Evolutionary conservation across 1,140 invertebrate species (phyloP).

Genomic region (Leptinotarsa undecemlineata): DNA sequence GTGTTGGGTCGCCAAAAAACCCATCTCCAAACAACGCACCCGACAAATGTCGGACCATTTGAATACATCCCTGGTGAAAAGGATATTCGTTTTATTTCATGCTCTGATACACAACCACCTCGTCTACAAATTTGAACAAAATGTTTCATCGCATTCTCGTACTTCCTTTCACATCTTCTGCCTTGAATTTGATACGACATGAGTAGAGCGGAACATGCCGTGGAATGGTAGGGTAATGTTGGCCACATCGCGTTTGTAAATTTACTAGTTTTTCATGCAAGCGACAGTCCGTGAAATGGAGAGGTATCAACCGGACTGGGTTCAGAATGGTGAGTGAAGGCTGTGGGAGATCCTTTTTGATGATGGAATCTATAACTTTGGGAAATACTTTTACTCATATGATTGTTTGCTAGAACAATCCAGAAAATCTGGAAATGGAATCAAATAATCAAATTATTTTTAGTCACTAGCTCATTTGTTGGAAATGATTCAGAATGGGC

Average conservation of each 20-base stretch:
- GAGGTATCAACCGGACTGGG: neutral
- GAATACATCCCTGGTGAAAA: neutral
- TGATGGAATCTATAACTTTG: no score
- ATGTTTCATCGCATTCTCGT: neutral
- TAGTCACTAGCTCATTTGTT: no score
- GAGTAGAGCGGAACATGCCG: neutral
- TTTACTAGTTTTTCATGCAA: slow-evolving; percentile 5
- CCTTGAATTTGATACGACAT: slow-evolving; percentile 2
- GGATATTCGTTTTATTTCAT: slow-evolving; percentile 5
- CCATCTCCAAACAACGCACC: neutral
- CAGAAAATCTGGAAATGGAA: no score
- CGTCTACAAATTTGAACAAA: slow-evolving; percentile 3
- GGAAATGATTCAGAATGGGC: no score
- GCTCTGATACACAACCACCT: neutral
- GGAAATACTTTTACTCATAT: no score
- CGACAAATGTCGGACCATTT: slow-evolving; percentile 2
- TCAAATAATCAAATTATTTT: no score
- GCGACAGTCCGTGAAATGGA: slow-evolving; percentile 14
- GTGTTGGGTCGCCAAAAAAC: no score
- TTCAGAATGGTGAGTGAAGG: neutral
- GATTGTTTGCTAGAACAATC: no score
- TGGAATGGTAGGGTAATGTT: slow-evolving; percentile 5
- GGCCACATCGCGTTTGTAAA: neutral
- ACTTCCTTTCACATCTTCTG: neutral
- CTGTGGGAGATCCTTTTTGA: neutral